Evolutionary conservation across 2,888 invertebrate species (phyloP).

Genomic region (Leistus spinibarbis): DNA sequence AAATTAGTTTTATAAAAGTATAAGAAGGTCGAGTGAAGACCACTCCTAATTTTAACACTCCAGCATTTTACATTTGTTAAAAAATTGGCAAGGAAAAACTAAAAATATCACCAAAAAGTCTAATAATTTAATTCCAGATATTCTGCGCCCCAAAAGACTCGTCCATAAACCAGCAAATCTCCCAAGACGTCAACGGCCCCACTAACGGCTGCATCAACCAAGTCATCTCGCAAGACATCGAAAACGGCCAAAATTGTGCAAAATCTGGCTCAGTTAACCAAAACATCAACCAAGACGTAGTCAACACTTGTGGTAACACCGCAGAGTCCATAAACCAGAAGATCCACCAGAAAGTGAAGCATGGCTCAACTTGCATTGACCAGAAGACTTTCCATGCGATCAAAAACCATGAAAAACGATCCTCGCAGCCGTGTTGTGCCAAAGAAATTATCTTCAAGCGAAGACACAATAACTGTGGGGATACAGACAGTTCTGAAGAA

Average conservation of each 20-base stretch:
- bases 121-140: neutral
- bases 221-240: slow-evolving; percentile 23
- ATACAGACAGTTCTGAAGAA: slow-evolving; percentile 22
- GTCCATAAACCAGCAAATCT: slow-evolving; percentile 21
- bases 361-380: slow-evolving; percentile 17
- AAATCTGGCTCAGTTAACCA: slow-evolving; percentile 8
- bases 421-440: neutral
- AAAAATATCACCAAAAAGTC: too few species aligned
- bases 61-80: too few species aligned
- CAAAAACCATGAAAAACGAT: slow-evolving; percentile 27
- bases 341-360: slow-evolving; percentile 21
- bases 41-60: too few species aligned
- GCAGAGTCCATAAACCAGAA: slow-evolving; percentile 24
- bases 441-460: slow-evolving; percentile 32
- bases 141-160: neutral
- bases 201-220: slow-evolving; percentile 15
- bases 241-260: slow-evolving; percentile 1
- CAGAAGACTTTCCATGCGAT: slow-evolving; percentile 13
- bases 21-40: too few species aligned
- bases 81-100: too few species aligned
- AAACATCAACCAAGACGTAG: slow-evolving; percentile 23
- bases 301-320: neutral
- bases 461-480: slow-evolving; percentile 1
- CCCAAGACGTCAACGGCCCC: slow-evolving; percentile 11
- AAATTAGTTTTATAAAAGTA: too few species aligned